Percentiles rank a stretch among this genome's conserved stretches.
phyloP scores from a whole-genome alignment of 2,797 vertebrate species.

The Apodemus agrarius region DNA sequence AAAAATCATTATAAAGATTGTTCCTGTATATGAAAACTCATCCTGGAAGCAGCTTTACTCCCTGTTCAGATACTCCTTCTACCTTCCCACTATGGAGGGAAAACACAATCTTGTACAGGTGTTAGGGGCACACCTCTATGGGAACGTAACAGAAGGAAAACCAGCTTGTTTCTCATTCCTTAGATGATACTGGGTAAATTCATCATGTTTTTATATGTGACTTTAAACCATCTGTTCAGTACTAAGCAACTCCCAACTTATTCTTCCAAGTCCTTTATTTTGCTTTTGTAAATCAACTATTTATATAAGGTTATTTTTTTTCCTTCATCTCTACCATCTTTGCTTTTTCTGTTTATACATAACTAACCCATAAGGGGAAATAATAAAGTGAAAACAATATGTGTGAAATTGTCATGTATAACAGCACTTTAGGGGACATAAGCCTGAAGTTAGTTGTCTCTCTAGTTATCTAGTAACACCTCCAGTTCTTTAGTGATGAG shows the following conservation, averaged over 20 bases:
- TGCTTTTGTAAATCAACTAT: background rate
- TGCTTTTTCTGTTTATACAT: background rate
- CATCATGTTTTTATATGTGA: background rate
- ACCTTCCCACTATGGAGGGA: background rate
- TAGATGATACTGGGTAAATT: background rate
- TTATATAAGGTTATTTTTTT: background rate
- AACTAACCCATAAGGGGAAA: background rate
- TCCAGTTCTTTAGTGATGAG: background rate
- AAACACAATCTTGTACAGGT: background rate
- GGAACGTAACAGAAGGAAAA: background rate
- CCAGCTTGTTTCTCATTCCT: constrained; percentile 12
- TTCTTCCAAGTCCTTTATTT: background rate
- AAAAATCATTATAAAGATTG: background rate
- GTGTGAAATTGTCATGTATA: background rate
- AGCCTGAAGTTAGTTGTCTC: background rate
- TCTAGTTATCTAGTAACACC: background rate
- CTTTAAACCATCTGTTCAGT: background rate
- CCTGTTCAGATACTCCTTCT: background rate
- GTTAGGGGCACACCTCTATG: background rate
- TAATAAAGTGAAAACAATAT: background rate
- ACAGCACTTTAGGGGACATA: too few species aligned
- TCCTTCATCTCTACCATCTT: background rate
- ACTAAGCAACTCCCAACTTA: background rate
- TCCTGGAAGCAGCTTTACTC: background rate
- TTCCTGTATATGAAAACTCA: background rate